Conservation (phyloP, 2,113 vertebrate genomes). For the Notechis scutatus region DNA sequence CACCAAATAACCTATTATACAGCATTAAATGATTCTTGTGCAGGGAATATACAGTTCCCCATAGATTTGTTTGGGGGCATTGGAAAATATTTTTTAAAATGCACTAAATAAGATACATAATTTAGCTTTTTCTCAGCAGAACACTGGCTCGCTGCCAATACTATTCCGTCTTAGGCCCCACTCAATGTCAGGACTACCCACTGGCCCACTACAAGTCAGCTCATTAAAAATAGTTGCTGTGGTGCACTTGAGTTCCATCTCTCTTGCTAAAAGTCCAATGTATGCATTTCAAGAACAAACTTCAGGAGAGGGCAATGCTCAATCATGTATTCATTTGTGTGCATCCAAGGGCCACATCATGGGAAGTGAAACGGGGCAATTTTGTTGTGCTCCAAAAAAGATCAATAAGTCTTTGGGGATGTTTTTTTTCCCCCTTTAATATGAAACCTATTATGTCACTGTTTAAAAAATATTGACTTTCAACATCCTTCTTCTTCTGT, state of each 20-base stretch:
- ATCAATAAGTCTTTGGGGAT: not conserved
- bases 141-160: constrained; percentile 43
- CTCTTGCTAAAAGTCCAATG: constrained; percentile 51
- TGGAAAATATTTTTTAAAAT: constrained; percentile 70
- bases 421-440: not conserved
- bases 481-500: not conserved
- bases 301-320: constrained; percentile 38
- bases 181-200: constrained; percentile 46
- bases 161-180: constrained; percentile 45
- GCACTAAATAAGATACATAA: constrained; percentile 70
- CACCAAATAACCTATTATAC: constrained; percentile 59
- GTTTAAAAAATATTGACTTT: not conserved
- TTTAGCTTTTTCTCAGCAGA: constrained; percentile 54
- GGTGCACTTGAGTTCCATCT: constrained; percentile 55
- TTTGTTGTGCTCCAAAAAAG: not conserved
- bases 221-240: constrained; percentile 64
- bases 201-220: constrained; percentile 57
- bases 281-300: constrained; percentile 44
- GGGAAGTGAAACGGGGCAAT: constrained; percentile 12
- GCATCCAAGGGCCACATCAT: constrained; percentile 4
- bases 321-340: constrained; percentile 9
- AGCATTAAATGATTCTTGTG: constrained; percentile 47
- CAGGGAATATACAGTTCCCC: constrained; percentile 53
- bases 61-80: constrained; percentile 64
- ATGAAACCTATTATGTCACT: not conserved